These are phyloP conservation scores for Diplogasteroides magnus DNA, from an alignment of 1,140 invertebrate genomes.

Conservation along the genomic window DNA sequence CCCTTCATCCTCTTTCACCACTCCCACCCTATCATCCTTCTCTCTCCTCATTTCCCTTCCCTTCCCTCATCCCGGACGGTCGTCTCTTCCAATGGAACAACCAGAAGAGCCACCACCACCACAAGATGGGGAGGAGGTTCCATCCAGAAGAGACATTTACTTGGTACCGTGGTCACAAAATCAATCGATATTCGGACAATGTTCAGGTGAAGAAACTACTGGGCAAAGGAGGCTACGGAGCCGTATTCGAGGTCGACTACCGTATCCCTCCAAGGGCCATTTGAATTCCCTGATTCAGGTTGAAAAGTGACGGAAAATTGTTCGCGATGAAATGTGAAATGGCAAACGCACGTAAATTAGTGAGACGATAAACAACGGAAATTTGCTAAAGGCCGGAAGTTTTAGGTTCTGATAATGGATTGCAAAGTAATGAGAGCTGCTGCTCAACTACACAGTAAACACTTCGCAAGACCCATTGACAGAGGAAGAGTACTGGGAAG, in stretches of 20 bases:
- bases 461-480: constrained; percentile 29
- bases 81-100: neutral
- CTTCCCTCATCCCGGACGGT: neutral
- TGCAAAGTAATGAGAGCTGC: constrained; percentile 30
- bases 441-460: constrained; percentile 17
- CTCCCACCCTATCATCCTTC: too few species aligned
- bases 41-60: neutral
- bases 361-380: constrained; percentile 22
- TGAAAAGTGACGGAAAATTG: constrained; percentile 18
- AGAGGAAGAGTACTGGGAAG: constrained; percentile 15
- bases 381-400: neutral
- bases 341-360: too few species aligned
- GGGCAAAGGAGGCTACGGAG: constrained; percentile 33
- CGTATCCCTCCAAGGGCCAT: too few species aligned
- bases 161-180: neutral
- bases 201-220: constrained; percentile 26
- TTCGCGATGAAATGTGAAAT: constrained; percentile 36
- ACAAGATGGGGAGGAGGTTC: constrained; percentile 9
- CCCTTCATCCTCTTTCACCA: too few species aligned
- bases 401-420: constrained; percentile 28
- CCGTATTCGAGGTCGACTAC: constrained; percentile 28
- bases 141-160: constrained; percentile 11
- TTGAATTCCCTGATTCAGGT: too few species aligned
- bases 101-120: constrained; percentile 16
- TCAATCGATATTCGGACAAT: constrained; percentile 4